These are phyloP conservation scores for Scatophagus argus DNA, from an alignment of 2,113 vertebrate species.

Conservation along the genomic window DNA sequence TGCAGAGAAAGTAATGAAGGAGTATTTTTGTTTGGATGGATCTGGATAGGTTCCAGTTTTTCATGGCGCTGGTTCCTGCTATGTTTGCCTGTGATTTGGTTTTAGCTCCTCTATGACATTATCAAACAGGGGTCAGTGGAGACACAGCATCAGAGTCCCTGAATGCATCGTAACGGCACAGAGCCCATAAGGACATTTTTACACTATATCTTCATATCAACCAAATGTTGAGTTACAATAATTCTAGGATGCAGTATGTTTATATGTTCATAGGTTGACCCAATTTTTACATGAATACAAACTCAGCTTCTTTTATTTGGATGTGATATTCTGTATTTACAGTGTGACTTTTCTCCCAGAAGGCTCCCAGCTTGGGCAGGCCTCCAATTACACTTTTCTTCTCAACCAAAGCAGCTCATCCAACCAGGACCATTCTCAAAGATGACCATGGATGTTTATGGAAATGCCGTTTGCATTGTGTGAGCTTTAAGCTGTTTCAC, in stretches of 20 bases:
- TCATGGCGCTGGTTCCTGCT: constrained; percentile 45
- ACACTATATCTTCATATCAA: not conserved
- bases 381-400: constrained; percentile 4
- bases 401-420: constrained; percentile 31
- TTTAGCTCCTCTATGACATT: constrained; percentile 25
- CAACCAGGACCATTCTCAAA: constrained; percentile 30
- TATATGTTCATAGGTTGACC: not conserved
- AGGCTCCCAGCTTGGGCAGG: constrained; percentile 1
- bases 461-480: constrained; percentile 40
- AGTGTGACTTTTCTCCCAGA: not conserved
- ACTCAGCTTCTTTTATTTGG: not conserved
- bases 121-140: constrained; percentile 35
- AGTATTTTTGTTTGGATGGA: constrained; percentile 68
- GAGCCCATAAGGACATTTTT: not conserved
- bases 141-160: constrained; percentile 4
- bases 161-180: constrained; percentile 18
- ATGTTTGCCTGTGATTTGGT: constrained; percentile 35
- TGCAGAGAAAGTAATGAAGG: constrained; percentile 70
- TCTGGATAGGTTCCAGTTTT: constrained; percentile 68
- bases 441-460: constrained; percentile 39
- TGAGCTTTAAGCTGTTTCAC: constrained; percentile 40
- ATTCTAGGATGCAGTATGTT: not conserved
- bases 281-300: not conserved
- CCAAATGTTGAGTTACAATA: not conserved
- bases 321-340: not conserved